Evolutionary conservation across 2,797 vertebrate genomes (phyloP), one percentile per base, ranked within the genome.

Genomic region (Melanotaenia parkinsoni): DNA sequence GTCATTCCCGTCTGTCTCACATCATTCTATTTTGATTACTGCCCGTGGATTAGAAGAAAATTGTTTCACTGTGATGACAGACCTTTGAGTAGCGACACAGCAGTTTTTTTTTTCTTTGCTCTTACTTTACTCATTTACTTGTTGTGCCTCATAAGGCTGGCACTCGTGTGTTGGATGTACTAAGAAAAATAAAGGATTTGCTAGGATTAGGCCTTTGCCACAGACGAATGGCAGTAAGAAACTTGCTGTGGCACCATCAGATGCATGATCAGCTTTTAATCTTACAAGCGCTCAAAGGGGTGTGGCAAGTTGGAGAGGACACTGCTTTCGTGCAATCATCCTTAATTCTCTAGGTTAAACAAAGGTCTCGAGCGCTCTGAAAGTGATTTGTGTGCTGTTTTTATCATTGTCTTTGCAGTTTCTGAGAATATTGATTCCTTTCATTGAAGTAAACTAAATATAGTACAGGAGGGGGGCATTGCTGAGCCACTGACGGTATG

Each of bases 121-220:
- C 60, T 32, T 67, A 69, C 66, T 87, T 83, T 53, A 30, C 70
- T 88, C 68, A 78, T 77, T 85, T 68, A 81, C 67, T 79, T 79
- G 76, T 67, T 81, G 57, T 79, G 75, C 62, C 51, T 80, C 63
- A 9, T 65, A 61, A 68, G 72, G 62, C 66, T 71, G 56, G 53
- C 38, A 58, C 58, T 58, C 54, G 58, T 79, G 76, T 84, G 86
- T 85, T 86, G 86, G 86, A 80, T 81, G 82, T 86, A 77, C 74
- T 38, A 45, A 76, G 51, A 74, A 91, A 93, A 94, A 94, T 87
- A 93, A 91, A 90, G 88, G 93, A 92, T 94, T 93, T 90, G 64
- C 35, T 65, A 58, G 92, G 91, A 93, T 95, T 93, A 94, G 63
- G 76, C 28, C 60, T 56, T 79, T 82, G 83, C 72, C 83, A 74